These are phyloP conservation scores for Ochropacha duplaris DNA, from an alignment of 2,888 invertebrate genomes.

Conservation along the genomic window DNA sequence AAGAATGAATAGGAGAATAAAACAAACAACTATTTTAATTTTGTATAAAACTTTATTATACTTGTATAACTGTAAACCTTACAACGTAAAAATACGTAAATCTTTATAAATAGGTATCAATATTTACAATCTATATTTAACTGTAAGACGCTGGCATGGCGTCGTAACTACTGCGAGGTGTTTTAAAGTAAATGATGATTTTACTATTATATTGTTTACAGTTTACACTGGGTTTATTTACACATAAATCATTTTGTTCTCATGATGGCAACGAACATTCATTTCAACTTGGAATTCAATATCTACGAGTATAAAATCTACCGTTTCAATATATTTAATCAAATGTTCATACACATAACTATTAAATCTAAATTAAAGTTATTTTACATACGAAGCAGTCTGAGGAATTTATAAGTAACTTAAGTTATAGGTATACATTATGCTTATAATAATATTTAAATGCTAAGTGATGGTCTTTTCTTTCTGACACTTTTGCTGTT, in stretches of 20 bases:
- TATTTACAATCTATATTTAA: slow-evolving; percentile 52
- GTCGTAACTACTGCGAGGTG: slow-evolving; percentile 62
- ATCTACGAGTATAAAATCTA: slow-evolving; percentile 18
- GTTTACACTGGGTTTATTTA: slow-evolving; percentile 26
- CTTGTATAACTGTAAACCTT: slow-evolving; percentile 36
- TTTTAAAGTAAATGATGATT: slow-evolving; percentile 17
- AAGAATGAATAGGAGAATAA: slow-evolving; percentile 11
- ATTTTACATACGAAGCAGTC: slow-evolving; percentile 64
- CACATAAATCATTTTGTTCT: slow-evolving; percentile 29
- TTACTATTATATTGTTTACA: slow-evolving; percentile 23
- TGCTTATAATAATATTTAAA: slow-evolving; percentile 73
- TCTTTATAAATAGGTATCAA: slow-evolving; percentile 17
- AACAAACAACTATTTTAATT: slow-evolving; percentile 21
- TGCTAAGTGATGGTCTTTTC: slow-evolving; percentile 90
- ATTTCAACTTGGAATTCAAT: background rate
- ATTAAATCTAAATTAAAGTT: slow-evolving; percentile 29
- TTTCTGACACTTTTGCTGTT: slow-evolving; percentile 89
- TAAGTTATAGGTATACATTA: slow-evolving; percentile 30
- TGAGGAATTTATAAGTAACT: slow-evolving; percentile 51
- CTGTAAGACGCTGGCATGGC: slow-evolving; percentile 11
- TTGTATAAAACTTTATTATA: slow-evolving; percentile 41
- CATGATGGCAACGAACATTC: slow-evolving; percentile 8
- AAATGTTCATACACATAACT: slow-evolving; percentile 10
- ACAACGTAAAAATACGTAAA: slow-evolving; percentile 3
- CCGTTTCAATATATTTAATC: slow-evolving; percentile 16